Conservation (phyloP, 2,113 vertebrate genomes). For the Chrysochloris asiatica region DNA sequence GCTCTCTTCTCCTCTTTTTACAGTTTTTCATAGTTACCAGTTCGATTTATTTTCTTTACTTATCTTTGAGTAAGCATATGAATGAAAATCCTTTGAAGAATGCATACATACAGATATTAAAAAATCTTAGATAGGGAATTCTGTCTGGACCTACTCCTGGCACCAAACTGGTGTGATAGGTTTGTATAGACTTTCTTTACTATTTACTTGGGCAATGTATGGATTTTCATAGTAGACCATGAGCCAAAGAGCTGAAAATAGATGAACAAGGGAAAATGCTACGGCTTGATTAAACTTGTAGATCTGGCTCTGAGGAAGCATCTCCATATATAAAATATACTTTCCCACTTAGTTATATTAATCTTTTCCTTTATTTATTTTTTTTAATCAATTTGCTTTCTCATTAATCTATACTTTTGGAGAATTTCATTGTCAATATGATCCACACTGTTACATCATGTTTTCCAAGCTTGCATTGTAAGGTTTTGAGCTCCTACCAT, state of each 20-base stretch:
- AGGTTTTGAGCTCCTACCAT: slow-evolving; percentile 12
- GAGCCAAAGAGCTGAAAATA: background rate
- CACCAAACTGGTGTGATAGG: background rate
- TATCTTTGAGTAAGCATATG: background rate
- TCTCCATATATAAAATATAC: background rate
- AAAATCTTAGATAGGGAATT: background rate
- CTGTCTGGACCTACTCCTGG: background rate
- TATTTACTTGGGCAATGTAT: background rate
- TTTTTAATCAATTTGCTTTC: background rate
- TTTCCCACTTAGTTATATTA: background rate
- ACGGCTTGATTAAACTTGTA: slow-evolving; percentile 1
- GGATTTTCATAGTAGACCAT: slow-evolving; percentile 17
- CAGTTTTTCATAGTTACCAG: background rate
- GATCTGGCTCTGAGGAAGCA: background rate
- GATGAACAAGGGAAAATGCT: background rate
- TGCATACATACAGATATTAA: background rate
- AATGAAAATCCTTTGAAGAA: background rate
- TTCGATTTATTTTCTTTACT: background rate
- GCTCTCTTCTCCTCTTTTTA: background rate
- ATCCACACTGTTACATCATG: slow-evolving; percentile 25
- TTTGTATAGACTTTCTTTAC: background rate
- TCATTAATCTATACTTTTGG: background rate
- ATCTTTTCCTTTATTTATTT: background rate
- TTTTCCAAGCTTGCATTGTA: slow-evolving; percentile 10
- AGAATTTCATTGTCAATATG: slow-evolving; percentile 21